Evolutionary conservation across 2,797 vertebrate species (phyloP), one percentile per base, ranked within the genome.

Genomic region (Acanthurus leucopareius): DNA sequence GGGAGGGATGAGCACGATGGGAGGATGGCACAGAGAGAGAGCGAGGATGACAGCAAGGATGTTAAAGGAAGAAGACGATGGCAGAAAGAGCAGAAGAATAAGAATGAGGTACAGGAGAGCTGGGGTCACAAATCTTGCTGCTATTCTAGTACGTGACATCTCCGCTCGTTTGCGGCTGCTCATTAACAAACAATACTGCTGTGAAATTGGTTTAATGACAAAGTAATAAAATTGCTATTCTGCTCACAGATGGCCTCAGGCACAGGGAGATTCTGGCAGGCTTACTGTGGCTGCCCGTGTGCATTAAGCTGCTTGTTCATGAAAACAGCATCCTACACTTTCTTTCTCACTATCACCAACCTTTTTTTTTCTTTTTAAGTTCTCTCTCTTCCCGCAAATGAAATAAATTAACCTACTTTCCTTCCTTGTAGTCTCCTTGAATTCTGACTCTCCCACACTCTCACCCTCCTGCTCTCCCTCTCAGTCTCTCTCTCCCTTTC

Each of bases 121-220:
- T 91, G 92, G 94, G 97, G 96, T 97, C 97, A 97, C 98, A 99
- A 98, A 99, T 98, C 97, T 98, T 94, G 95, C 96, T 95, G 97
- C 97, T 97, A 97, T 98, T 99, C 97, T 96, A 96, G 96, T 96
- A 96, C 95, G 96, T 97, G 97, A 98, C 97, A 97, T 97, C 97
- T 97, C 96, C 90, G 94, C 98, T 99, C 97, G 96, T 99, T 99
- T 97, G 97, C 95, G 95, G 97, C 97, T 98, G 97, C 97, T 99
- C 97, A 98, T 99, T 99, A 99, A 99, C 98, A 99, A 99, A 99
- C 98, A 99, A 99, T 98, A 98, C 97, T 97, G 97, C 97, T 97
- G 98, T 98, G 97, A 99, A 99, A 99, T 99, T 99, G 98, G 97
- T 99, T 99, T 99, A 99, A 99, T 99, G 98, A 98, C 97, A 99